phyloP scores from a whole-genome alignment of 2,888 invertebrate genomes.

The Agonum fuliginosum region DNA sequence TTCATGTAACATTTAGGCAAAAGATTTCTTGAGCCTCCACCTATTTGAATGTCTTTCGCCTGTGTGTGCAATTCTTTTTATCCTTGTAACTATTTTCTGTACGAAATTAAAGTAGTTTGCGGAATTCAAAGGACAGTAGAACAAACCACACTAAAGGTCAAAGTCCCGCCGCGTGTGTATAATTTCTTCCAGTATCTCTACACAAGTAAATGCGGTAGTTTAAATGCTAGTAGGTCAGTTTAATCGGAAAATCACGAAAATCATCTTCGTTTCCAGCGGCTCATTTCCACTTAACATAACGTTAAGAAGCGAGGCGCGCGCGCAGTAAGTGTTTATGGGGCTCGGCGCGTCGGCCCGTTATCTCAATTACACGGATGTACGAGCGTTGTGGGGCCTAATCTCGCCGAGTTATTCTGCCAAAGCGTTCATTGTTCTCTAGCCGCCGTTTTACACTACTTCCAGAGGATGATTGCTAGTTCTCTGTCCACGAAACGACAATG shows the following conservation, averaged over 20 bases:
- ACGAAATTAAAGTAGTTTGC: too few relatives aligned
- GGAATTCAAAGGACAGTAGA: too few relatives aligned
- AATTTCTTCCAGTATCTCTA: too few relatives aligned
- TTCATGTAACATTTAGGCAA: too few relatives aligned
- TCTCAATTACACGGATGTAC: slow-evolving; percentile 43
- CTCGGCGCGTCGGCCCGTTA: slow-evolving; percentile 32
- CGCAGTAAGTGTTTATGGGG: slow-evolving; percentile 42
- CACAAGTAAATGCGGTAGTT: not conserved
- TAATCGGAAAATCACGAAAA: not conserved
- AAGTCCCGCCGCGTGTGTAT: too few relatives aligned
- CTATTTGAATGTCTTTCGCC: too few relatives aligned
- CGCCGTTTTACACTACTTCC: not conserved
- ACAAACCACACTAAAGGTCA: too few relatives aligned
- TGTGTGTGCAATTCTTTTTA: too few relatives aligned
- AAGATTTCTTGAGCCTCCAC: too few relatives aligned
- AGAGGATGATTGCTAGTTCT: not conserved
- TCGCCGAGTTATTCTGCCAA: not conserved
- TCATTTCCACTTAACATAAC: slow-evolving; percentile 19
- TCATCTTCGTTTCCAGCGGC: slow-evolving; percentile 2
- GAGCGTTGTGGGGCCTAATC: slow-evolving; percentile 40
- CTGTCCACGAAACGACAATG: too few relatives aligned
- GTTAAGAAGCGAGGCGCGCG: slow-evolving; percentile 12
- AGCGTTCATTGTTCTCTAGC: not conserved
- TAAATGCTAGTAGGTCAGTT: not conserved
- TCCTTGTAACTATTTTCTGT: too few relatives aligned